Percentiles rank a stretch among this genome's conserved stretches.
phyloP scores from a whole-genome alignment of 2,888 invertebrate species.

The Griposia aprilina region DNA sequence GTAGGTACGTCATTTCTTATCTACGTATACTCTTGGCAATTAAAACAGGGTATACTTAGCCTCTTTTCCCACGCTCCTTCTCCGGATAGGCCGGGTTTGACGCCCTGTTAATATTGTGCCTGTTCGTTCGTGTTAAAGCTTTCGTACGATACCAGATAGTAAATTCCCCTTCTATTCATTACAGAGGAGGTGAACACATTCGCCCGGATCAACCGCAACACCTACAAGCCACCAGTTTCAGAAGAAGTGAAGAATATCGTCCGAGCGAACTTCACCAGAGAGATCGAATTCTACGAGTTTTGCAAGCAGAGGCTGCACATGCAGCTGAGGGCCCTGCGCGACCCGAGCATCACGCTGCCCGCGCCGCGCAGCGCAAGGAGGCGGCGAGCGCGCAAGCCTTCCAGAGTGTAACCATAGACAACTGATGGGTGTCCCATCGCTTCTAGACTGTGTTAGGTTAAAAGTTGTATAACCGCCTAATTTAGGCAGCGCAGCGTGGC shows the following conservation, averaged over 20 bases:
- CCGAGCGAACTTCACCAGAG: constrained; percentile 95
- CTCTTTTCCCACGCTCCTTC: not conserved
- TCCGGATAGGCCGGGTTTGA: not conserved
- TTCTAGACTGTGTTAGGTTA: constrained; percentile 65
- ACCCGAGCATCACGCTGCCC: constrained; percentile 82
- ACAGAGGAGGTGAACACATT: constrained; percentile 94
- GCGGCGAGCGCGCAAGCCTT: constrained; percentile 67
- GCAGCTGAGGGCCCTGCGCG: constrained; percentile 94
- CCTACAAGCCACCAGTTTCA: constrained; percentile 96
- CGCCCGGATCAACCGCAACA: constrained; percentile 95
- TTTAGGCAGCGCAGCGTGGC: constrained; percentile 23
- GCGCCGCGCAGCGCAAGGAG: constrained; percentile 69
- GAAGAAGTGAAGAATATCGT: constrained; percentile 96
- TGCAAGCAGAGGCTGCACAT: constrained; percentile 95
- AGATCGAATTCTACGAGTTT: constrained; percentile 98
- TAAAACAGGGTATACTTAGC: not conserved
- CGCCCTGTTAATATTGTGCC: not conserved
- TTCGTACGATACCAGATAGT: not conserved
- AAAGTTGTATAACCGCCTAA: constrained; percentile 39
- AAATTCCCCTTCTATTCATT: constrained; percentile 59
- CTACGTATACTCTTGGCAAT: not conserved
- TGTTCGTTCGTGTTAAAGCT: not conserved
- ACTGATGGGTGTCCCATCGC: constrained; percentile 59
- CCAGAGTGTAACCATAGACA: constrained; percentile 62
- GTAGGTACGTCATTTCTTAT: not conserved